phyloP scores from a whole-genome alignment of 2,888 invertebrate genomes.

The Xestia c-nigrum region DNA sequence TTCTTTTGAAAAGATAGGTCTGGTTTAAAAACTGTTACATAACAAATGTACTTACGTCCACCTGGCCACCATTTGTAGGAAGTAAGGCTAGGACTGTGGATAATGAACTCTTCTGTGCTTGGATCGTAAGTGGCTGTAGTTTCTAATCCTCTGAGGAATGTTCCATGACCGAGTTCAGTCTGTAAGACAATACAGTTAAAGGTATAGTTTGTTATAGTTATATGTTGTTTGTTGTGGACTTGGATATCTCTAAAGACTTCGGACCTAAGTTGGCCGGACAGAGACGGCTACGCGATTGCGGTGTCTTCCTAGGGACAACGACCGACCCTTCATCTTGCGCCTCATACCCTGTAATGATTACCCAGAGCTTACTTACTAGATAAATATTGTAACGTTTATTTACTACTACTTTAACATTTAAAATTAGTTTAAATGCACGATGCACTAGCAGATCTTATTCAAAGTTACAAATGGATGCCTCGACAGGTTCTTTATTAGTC shows the following conservation, averaged over 20 bases:
- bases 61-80: conserved; percentile 99
- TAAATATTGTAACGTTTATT: background rate
- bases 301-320: background rate
- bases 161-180: conserved; percentile 99
- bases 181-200: conserved; percentile 80
- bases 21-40: too few relatives aligned
- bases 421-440: background rate
- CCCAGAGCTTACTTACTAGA: background rate
- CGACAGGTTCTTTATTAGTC: background rate
- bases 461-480: background rate
- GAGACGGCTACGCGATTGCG: background rate
- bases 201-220: too few relatives aligned
- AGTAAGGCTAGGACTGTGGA: conserved; percentile 96
- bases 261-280: background rate
- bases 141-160: conserved; percentile 97
- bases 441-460: background rate
- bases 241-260: background rate
- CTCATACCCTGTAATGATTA: background rate
- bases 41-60: conserved; percentile 92
- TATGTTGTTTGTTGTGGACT: background rate
- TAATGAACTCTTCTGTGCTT: conserved; percentile 95
- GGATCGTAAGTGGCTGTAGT: conserved; percentile 98
- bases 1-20: background rate
- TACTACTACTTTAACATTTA: background rate
- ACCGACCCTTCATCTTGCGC: background rate